Evolutionary conservation across 2,113 vertebrate genomes (phyloP).

Genomic region (Buteo buteo): DNA sequence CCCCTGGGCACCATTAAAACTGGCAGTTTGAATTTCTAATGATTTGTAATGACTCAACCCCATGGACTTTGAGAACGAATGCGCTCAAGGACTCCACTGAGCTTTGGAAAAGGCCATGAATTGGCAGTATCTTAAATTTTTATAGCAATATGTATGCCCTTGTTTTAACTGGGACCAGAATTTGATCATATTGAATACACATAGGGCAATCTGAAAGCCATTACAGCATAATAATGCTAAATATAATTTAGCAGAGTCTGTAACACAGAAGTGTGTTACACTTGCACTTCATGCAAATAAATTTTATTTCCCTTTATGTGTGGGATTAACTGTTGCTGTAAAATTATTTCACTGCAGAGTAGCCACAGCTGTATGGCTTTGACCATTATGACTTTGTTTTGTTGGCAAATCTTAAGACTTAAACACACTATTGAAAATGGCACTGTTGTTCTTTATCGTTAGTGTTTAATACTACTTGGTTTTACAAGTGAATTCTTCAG

Average conservation of each 20-base stretch:
- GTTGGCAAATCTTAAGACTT: neutral
- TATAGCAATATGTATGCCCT: neutral
- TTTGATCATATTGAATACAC: neutral
- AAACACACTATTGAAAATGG: neutral
- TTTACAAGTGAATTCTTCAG: neutral
- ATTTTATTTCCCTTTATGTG: neutral
- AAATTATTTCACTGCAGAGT: neutral
- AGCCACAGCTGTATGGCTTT: neutral
- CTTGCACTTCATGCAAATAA: neutral
- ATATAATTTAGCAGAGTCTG: neutral
- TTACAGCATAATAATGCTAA: neutral
- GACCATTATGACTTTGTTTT: neutral
- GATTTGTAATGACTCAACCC: neutral
- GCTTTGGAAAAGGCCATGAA: neutral
- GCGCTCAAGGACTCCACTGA: neutral
- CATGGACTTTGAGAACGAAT: neutral
- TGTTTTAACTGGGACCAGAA: neutral
- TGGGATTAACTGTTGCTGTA: neutral
- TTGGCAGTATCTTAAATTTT: neutral
- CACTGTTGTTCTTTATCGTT: neutral
- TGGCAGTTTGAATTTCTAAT: neutral
- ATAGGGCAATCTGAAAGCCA: neutral
- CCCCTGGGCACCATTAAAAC: neutral
- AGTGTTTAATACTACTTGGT: neutral
- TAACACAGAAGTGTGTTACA: neutral